Evolutionary conservation across 2,797 vertebrate genomes (phyloP).

Genomic region (Rallus crepitans): DNA sequence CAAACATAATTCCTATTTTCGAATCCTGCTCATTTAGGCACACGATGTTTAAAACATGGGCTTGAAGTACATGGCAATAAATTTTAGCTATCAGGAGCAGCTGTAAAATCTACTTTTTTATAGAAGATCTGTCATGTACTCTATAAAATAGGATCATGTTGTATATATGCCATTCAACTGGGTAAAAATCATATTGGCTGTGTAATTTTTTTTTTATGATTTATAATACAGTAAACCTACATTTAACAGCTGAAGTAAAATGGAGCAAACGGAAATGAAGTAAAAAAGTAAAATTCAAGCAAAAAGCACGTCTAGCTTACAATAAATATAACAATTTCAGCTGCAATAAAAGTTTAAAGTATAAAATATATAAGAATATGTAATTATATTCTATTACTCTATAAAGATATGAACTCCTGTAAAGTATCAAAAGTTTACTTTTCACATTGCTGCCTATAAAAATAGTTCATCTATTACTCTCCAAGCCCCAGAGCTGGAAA

Average conservation of each 20-base stretch:
- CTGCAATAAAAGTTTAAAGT: neutral
- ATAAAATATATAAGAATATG: neutral
- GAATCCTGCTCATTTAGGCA: constrained; percentile 51
- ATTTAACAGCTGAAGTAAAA: constrained; percentile 20
- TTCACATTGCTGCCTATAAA: neutral
- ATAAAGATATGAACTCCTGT: neutral
- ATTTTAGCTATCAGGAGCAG: constrained; percentile 16
- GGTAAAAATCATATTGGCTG: constrained; percentile 3
- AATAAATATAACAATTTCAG: neutral
- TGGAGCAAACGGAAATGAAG: neutral
- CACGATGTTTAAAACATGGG: constrained; percentile 35
- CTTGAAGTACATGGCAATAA: constrained; percentile 13
- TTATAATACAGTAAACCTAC: neutral
- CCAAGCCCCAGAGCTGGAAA: neutral
- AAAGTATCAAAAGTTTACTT: constrained; percentile 15
- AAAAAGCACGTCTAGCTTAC: neutral
- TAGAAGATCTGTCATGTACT: neutral
- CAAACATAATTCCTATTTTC: constrained; percentile 54
- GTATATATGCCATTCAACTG: constrained; percentile 5
- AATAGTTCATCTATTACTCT: neutral
- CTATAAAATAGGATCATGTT: constrained; percentile 6
- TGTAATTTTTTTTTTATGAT: constrained; percentile 30
- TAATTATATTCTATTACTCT: neutral
- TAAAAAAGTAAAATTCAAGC: neutral
- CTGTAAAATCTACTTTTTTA: constrained; percentile 48